Evolutionary conservation across 2,113 vertebrate species (phyloP).

Genomic region (Hydropotes inermis): DNA sequence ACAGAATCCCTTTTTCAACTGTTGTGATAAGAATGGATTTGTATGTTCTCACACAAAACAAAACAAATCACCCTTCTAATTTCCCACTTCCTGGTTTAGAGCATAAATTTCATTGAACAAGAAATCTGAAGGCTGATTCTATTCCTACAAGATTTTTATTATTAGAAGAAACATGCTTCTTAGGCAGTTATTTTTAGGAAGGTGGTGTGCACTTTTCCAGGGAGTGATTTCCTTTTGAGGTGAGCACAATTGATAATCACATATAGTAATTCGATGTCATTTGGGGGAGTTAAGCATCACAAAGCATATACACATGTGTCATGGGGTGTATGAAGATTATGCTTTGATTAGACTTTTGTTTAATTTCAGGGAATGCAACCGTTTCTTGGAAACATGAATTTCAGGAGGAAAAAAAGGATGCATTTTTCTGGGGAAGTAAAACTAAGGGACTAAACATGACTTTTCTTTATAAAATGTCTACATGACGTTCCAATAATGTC

Average conservation of each 20-base stretch:
- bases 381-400: not conserved
- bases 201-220: not conserved
- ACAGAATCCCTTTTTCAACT: not conserved
- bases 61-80: not conserved
- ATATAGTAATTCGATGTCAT: not conserved
- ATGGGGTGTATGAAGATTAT: not conserved
- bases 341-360: not conserved
- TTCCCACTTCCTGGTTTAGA: not conserved
- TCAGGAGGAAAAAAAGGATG: not conserved
- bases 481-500: not conserved
- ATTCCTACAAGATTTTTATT: not conserved
- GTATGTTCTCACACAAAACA: not conserved
- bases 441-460: not conserved
- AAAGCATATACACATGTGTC: not conserved
- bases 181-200: not conserved
- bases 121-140: not conserved
- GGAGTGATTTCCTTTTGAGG: not conserved
- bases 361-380: not conserved
- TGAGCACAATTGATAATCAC: not conserved
- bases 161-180: not conserved
- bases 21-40: not conserved
- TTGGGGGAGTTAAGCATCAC: not conserved
- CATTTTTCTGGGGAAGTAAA: not conserved
- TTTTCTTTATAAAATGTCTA: constrained; percentile 14
- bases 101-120: not conserved